Evolutionary conservation across 2,888 invertebrate genomes (phyloP).

Genomic region (Eremobia ochroleuca): DNA sequence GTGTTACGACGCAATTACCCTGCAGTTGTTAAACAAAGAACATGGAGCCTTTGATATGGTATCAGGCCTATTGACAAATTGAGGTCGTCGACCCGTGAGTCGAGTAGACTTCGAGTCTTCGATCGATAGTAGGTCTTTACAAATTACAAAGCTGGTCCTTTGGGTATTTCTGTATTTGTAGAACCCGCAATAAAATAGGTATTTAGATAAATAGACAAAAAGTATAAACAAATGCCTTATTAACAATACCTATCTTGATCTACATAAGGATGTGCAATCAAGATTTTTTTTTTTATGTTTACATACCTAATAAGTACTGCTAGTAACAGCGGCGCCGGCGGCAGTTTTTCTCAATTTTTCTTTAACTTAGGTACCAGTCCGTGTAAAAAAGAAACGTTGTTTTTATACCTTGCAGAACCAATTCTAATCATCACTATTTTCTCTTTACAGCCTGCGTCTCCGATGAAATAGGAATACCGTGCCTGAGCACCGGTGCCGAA

Average conservation of each 20-base stretch:
- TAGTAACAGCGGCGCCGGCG: too few relatives aligned
- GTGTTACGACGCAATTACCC: too few relatives aligned
- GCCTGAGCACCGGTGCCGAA: conserved; percentile 93
- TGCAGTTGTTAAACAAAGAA: conserved; percentile 17
- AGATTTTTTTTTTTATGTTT: not conserved
- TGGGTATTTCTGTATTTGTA: not conserved
- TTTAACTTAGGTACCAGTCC: too few relatives aligned
- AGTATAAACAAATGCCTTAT: not conserved
- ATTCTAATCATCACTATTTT: not conserved
- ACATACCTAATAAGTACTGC: too few relatives aligned
- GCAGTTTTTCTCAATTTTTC: not conserved
- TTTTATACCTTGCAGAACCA: not conserved
- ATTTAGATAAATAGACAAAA: too few relatives aligned
- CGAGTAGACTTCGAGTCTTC: conserved; percentile 12
- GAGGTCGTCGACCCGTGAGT: conserved; percentile 18
- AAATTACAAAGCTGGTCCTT: not conserved
- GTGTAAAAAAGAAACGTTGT: not conserved
- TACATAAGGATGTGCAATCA: not conserved
- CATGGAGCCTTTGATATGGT: conserved; percentile 16
- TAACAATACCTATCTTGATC: not conserved
- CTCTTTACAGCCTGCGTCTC: conserved; percentile 50
- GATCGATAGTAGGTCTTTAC: not conserved
- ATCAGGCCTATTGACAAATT: conserved; percentile 44
- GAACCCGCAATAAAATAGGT: too few relatives aligned
- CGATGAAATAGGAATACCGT: conserved; percentile 91